Evolutionary conservation across 53 echinoderm and acorn worm species (phyloP).

Genomic region (Echinarachnius parma): DNA sequence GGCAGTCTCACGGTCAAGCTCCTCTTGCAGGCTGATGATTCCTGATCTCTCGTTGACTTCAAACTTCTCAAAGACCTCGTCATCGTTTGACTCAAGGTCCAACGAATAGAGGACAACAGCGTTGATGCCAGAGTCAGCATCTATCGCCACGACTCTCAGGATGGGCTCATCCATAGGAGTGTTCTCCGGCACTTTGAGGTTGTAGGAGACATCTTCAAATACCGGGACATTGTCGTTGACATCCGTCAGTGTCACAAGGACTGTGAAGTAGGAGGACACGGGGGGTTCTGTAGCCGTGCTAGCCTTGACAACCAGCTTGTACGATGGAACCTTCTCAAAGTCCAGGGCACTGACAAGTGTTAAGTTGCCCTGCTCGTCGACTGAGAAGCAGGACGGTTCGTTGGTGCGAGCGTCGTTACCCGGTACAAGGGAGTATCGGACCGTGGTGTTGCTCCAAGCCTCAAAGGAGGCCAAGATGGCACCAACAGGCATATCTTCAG

Average conservation of each 20-base stretch:
- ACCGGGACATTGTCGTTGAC: constrained; percentile 86
- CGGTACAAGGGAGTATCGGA: constrained; percentile 71
- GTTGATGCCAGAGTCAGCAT: constrained; percentile 61
- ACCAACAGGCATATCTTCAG: constrained; percentile 70
- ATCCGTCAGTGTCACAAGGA: constrained; percentile 68
- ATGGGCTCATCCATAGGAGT: constrained; percentile 54
- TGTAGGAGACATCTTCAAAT: constrained; percentile 71
- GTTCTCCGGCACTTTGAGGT: constrained; percentile 71
- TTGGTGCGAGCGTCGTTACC: constrained; percentile 85
- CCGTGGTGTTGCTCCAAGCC: constrained; percentile 52
- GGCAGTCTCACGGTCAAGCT: constrained; percentile 73
- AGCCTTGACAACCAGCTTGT: constrained; percentile 77
- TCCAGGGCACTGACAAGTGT: constrained; percentile 74
- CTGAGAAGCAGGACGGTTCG: constrained; percentile 72
- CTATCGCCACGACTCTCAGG: constrained; percentile 67
- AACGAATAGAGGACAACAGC: constrained; percentile 68
- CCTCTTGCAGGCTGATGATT: constrained; percentile 48
- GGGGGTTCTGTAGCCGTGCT: constrained; percentile 53
- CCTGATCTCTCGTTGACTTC: constrained; percentile 72
- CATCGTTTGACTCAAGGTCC: constrained; percentile 48
- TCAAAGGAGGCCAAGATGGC: constrained; percentile 53
- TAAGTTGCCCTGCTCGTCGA: constrained; percentile 71
- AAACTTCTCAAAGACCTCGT: constrained; percentile 69
- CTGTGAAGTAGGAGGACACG: constrained; percentile 65
- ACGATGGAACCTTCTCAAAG: constrained; percentile 77